Evolutionary conservation across 2,888 invertebrate species (phyloP), one percentile per base, ranked within the genome.

Genomic region (Clistopyga incitator): DNA sequence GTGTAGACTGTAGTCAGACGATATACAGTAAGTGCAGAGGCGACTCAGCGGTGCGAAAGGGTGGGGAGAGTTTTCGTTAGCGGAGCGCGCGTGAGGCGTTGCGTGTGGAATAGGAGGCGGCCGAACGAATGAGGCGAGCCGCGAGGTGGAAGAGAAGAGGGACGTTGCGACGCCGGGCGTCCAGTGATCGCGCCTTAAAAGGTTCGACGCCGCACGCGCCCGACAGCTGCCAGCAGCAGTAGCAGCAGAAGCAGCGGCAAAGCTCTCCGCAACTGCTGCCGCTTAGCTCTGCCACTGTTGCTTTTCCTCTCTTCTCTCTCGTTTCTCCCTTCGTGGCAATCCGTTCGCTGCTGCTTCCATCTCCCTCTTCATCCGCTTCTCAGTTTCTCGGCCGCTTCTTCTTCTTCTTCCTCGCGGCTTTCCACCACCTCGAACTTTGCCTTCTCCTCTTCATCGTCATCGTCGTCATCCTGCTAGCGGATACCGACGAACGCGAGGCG

Each of bases 151-250:
- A 87, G 87, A 89, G 79, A 75, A 85, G 86, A 89, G 90, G 90
- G 90, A 90, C 87, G 90, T 85, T 87, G 91, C 92, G 93, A 92
- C 93, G 93, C 92, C 91, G 87, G 91, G 92, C 92, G 92, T 92
- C 92, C 92, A 91, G 90, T 89, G 92, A 92, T 92, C 92, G 93
- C 92, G 92, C 93, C 93, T 93, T 93, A 93, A 93, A 93, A 92
- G 93, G 93, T 90, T 92, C 93, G 93, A 92, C 93, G 93, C 93
- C 93, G 92, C 92, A 92, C 93, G 92, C 93, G 92, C 93, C 91
- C 90, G 89, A 90, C 92, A 92, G 92, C 92, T 91, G 92, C 92
- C 92, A 91, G 90, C 87, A 86, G 85, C 84, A 87, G 83, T 61
- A 23, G 54, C 54, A 20, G 52, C 52, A 20, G 2, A 18, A 20